Evolutionary conservation across 2,888 invertebrate genomes (phyloP).

Genomic region (Temnothorax unifasciatus): DNA sequence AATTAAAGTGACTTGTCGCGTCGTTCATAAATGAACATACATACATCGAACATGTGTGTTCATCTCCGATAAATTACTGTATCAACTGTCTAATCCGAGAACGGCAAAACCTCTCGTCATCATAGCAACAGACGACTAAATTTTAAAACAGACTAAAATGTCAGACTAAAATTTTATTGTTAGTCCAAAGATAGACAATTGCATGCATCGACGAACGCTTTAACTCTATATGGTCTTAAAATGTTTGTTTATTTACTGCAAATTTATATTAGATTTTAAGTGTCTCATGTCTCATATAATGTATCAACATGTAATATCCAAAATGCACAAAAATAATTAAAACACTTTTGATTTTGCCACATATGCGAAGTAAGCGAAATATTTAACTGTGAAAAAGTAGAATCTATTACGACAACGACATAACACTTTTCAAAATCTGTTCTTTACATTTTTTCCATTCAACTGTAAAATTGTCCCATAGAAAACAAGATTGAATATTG

Average conservation of each 20-base stretch:
- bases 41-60: neutral
- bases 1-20: neutral
- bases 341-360: neutral
- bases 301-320: neutral
- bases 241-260: neutral
- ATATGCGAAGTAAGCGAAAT: neutral
- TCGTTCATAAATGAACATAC: neutral
- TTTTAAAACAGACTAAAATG: neutral
- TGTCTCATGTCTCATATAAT: neutral
- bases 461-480: slow-evolving; percentile 1
- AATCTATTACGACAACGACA: neutral
- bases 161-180: slow-evolving; percentile 1
- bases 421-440: neutral
- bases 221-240: neutral
- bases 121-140: neutral
- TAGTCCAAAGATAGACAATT: neutral
- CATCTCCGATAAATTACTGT: neutral
- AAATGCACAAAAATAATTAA: neutral
- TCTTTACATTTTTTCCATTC: neutral
- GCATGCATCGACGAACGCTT: neutral
- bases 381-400: neutral
- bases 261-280: neutral
- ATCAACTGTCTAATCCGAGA: neutral
- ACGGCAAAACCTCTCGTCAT: neutral
- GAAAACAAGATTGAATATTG: neutral